Evolutionary conservation across 2,113 vertebrate genomes (phyloP).

Genomic region (Chloropsis hardwickii): DNA sequence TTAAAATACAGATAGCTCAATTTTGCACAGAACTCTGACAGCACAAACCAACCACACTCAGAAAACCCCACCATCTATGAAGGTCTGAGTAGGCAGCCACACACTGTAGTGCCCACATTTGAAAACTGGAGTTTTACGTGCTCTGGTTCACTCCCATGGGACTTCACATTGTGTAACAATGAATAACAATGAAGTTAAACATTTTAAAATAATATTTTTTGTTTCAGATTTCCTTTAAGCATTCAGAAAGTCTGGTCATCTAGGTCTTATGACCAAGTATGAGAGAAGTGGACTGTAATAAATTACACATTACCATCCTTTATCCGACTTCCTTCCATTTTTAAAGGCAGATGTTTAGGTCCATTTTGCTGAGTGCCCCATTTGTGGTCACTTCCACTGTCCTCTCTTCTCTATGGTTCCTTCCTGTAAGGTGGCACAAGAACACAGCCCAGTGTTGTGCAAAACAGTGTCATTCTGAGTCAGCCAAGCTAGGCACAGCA

Average conservation of each 20-base stretch:
- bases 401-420: neutral
- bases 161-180: neutral
- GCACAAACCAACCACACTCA: neutral
- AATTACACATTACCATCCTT: neutral
- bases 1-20: neutral
- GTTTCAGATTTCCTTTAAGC: neutral
- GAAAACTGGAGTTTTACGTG: neutral
- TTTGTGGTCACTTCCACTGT: neutral
- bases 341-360: neutral
- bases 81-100: neutral
- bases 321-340: neutral
- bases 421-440: neutral
- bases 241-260: neutral
- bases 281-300: neutral
- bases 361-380: neutral
- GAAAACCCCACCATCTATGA: neutral
- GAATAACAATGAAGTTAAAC: neutral
- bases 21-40: neutral
- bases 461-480: neutral
- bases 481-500: neutral
- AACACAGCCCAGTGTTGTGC: neutral
- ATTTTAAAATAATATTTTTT: neutral
- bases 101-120: neutral
- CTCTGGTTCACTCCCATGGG: neutral
- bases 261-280: neutral